Base-by-base conservation (phyloP, 2,113 vertebrate genomes). In the Oryzias melastigma region DNA sequence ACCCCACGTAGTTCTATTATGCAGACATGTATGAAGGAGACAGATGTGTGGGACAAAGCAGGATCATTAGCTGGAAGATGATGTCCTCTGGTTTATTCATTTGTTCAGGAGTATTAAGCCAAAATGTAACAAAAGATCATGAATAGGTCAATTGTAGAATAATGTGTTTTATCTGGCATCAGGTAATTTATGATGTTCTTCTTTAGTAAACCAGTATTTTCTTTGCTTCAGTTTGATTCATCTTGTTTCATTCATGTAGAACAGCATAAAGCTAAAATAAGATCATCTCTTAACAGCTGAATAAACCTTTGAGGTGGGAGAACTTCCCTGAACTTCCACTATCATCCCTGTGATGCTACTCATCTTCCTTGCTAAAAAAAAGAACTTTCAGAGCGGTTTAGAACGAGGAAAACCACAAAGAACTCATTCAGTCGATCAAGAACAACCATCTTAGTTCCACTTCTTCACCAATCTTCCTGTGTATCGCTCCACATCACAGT, bases 311-410 rank as follows among this genome's bases (percentile, higher is more conserved):
- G 53, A 65, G 52, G 59, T 47, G 60, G 70, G 55, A 60, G 61
- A 59, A 49, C 29, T 52, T 82, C 58, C 71, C 47, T 58, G 61
- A 65, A 22, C 14, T 60, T 76, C 35, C 35, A 80, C 62, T 53
- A 29, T 76, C 20, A 46, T 82, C 70, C 52, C 57, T 40, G 29
- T 52, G 69, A 85, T 82, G 60, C 79, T 70, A 68, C 42, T 65
- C 70, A 81, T 77, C 70, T 81, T 80, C 56, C 81, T 70, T 80
- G 73, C 62, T 46, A 69, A 88, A 85, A 83, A 87, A 87, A n/a
- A n/a, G n/a, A n/a, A 87, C 64, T 55, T 50, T 19, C 4, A 5
- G 66, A 74, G 19, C 81, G 68, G 81, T 88, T 88, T 90, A 90
- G 77, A 62, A 63, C 63, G 68, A 73, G 52, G 63, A 61, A 65